Evolutionary conservation across 23 tunicate species (phyloP).

Genomic region (Clavelina lepadiformis): DNA sequence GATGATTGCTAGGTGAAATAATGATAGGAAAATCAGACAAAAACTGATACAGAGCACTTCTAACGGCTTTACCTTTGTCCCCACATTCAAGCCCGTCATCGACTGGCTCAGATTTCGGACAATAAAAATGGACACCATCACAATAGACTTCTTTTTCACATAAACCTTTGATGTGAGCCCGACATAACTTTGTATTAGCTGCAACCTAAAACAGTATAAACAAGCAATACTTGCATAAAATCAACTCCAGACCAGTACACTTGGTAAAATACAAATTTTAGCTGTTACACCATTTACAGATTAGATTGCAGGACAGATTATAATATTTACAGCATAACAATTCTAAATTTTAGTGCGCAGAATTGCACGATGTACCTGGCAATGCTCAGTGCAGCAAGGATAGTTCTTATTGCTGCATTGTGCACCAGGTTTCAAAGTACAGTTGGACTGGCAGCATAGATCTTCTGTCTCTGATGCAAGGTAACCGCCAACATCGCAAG

Average conservation of each 20-base stretch:
- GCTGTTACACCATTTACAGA: too few relatives aligned
- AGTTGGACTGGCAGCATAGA: constrained; percentile 51
- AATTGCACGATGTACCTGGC: constrained; percentile 59
- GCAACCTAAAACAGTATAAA: constrained; percentile 38
- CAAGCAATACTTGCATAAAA: too few relatives aligned
- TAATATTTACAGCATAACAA: too few relatives aligned
- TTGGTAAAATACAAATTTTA: too few relatives aligned
- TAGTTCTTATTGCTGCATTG: constrained; percentile 67
- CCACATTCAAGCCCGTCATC: constrained; percentile 63
- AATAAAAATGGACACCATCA: constrained; percentile 45
- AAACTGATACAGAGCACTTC: too few relatives aligned
- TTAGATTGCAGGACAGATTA: too few relatives aligned
- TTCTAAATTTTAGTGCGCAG: too few relatives aligned
- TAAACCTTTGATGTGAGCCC: constrained; percentile 50
- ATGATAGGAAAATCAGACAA: too few relatives aligned
- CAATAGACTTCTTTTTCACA: constrained; percentile 63
- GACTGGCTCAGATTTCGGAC: constrained; percentile 52
- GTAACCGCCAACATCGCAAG: constrained; percentile 83
- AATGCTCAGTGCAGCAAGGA: constrained; percentile 71
- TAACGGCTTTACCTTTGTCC: constrained; percentile 33
- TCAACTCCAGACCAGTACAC: too few relatives aligned
- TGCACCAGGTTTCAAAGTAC: constrained; percentile 51
- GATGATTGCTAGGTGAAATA: too few relatives aligned
- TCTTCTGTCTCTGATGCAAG: constrained; percentile 31
- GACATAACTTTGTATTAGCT: constrained; percentile 37